Conservation (phyloP, 1,140 invertebrate species). For the Macrostomum lignano region DNA sequence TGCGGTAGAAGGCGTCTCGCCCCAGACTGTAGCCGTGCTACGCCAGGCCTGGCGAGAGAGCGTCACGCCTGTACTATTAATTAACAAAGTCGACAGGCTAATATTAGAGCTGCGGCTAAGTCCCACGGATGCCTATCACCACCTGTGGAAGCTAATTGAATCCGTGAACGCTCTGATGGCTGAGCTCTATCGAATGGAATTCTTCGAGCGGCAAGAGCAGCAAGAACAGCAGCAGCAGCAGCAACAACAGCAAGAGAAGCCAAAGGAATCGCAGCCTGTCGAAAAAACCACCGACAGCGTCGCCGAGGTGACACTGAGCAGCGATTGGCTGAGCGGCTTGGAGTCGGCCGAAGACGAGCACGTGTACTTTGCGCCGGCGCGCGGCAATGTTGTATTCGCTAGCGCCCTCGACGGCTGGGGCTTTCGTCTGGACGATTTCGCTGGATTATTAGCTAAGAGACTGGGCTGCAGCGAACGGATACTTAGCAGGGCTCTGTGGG, state of each 20-base stretch:
- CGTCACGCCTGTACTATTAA: constrained; percentile 93
- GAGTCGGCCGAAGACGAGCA: no score
- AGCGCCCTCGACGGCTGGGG: constrained; percentile 87
- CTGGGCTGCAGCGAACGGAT: constrained; percentile 37
- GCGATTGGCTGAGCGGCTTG: no score
- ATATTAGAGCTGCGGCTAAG: constrained; percentile 73
- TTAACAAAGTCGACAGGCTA: constrained; percentile 99
- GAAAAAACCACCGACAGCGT: no score
- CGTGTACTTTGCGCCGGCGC: no score
- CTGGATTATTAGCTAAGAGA: constrained; percentile 49
- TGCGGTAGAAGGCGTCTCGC: constrained; percentile 46
- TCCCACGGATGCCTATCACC: constrained; percentile 76
- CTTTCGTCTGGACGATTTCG: constrained; percentile 57
- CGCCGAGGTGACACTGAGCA: no score
- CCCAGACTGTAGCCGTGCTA: constrained; percentile 83
- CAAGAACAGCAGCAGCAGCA: no score
- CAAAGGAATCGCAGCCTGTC: no score
- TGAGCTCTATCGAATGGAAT: neutral
- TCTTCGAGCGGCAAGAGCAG: no score
- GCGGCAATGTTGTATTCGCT: constrained; percentile 80
- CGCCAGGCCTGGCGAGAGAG: constrained; percentile 93
- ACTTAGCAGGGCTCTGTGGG: constrained; percentile 57
- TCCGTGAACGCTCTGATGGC: constrained; percentile 99
- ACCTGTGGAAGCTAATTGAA: constrained; percentile 96
- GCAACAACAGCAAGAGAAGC: no score